Evolutionary conservation across 2,113 vertebrate genomes (phyloP), one percentile per base, ranked within the genome.

Genomic region (Anoura caudifer): DNA sequence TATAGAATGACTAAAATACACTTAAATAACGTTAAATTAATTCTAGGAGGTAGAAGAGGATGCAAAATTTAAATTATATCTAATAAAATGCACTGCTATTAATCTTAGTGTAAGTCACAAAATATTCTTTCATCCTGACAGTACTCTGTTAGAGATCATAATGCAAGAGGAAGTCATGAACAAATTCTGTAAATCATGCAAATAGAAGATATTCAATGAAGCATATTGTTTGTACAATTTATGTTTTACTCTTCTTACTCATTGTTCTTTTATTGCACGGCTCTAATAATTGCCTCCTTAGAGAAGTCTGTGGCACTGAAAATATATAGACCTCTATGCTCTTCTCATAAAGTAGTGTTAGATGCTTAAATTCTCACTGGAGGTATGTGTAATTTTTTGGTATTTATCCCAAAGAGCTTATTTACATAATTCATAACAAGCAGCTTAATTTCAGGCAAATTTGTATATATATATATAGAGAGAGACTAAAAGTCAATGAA

Each of bases 371-470:
- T 72, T 92, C 22, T 89, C 77, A 80, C 10, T 73, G 26, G 26
- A 91, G 36, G n/a, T 79, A 41, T 63, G 85, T 69, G 65, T 56
- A 92, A 47, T 81, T 45, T 59, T 97, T 91, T 47, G 95, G 41
- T 80, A 95, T 95, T 97, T 97, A 95, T 91, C 36, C 33, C 47
- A 89, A 75, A 43, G 43, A 90, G 4, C 28, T 36, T 73, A 9
- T 95, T 97, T 96, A 45, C 90, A 77, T 96, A 93, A 83, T 93
- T 97, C 43, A 65, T 93, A 97, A 85, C 20, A 97, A 81, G 76
- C 59, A 96, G 5, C 28, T 81, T 86, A 92, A 75, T 91, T 95
- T 54, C 97, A 97, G 90, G 88, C 8, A 91, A 86, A 69, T 90
- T 72, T 96, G 11, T 76, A 3, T 69, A 28, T 75, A 43, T 52